A percentile compares a stretch with the other conserved stretches of the same genome.
These are phyloP conservation scores for Illadopsis cleaveri DNA, from an alignment of 2,113 vertebrate species.

Conservation along the genomic window DNA sequence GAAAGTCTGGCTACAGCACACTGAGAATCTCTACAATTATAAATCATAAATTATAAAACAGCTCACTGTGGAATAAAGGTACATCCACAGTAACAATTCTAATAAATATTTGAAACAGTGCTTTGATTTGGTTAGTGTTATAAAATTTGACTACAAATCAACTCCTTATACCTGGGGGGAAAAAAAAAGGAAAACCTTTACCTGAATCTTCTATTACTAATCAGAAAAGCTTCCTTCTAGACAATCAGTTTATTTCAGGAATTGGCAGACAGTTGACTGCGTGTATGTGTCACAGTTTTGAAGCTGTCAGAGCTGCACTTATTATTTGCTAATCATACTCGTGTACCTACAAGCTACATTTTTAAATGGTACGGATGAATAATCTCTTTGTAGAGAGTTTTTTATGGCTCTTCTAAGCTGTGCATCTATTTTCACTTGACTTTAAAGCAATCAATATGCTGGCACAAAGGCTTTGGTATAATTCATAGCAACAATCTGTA, in stretches of 20 bases:
- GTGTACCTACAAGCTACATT: slow-evolving; percentile 26
- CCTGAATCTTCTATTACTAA: neutral
- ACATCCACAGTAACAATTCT: neutral
- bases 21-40: slow-evolving; percentile 22
- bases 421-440: slow-evolving; percentile 59
- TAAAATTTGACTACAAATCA: neutral
- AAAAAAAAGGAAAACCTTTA: neutral
- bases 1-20: neutral
- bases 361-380: slow-evolving; percentile 35
- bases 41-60: slow-evolving; percentile 33
- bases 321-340: slow-evolving; percentile 29
- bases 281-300: neutral
- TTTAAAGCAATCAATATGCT: slow-evolving; percentile 51
- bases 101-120: slow-evolving; percentile 32
- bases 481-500: slow-evolving; percentile 53
- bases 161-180: neutral
- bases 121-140: neutral
- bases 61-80: neutral
- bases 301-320: slow-evolving; percentile 40
- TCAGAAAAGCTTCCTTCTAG: slow-evolving; percentile 21
- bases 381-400: slow-evolving; percentile 13
- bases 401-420: slow-evolving; percentile 37
- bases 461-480: slow-evolving; percentile 49
- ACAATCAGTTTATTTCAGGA: slow-evolving; percentile 32
- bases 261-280: neutral